phyloP scores from a whole-genome alignment of 2,113 vertebrate species.

The Coptodon rendalli region DNA sequence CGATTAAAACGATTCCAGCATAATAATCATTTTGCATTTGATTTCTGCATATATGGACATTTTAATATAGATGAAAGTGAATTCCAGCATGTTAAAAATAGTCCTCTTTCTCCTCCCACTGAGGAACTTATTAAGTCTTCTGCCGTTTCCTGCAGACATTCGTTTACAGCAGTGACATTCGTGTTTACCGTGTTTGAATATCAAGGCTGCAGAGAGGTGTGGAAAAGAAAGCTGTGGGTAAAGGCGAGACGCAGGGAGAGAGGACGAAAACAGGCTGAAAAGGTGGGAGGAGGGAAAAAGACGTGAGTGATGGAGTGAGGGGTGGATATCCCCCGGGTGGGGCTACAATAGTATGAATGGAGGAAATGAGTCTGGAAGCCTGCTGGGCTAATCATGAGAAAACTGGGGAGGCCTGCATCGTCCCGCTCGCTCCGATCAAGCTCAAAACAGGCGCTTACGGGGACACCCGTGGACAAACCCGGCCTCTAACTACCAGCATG shows the following conservation, averaged over 20 bases:
- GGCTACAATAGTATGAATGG: slow-evolving; percentile 6
- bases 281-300: background rate
- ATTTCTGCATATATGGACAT: background rate
- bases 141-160: background rate
- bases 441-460: background rate
- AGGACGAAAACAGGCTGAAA: background rate
- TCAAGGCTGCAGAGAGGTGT: background rate
- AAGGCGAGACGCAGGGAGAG: background rate
- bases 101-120: background rate
- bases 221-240: background rate
- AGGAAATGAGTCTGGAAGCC: slow-evolving; percentile 16
- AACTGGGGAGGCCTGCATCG: background rate
- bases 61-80: background rate
- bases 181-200: background rate
- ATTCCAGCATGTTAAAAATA: background rate
- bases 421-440: background rate
- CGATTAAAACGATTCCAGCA: background rate
- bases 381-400: slow-evolving; percentile 25
- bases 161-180: background rate
- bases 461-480: background rate
- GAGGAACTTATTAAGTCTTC: background rate
- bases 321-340: background rate
- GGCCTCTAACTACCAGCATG: background rate
- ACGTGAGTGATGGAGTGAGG: background rate
- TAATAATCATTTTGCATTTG: background rate